These are phyloP conservation scores for Teleopsis dalmanni DNA, from an alignment of 1,140 invertebrate genomes.

Conservation along the genomic window DNA sequence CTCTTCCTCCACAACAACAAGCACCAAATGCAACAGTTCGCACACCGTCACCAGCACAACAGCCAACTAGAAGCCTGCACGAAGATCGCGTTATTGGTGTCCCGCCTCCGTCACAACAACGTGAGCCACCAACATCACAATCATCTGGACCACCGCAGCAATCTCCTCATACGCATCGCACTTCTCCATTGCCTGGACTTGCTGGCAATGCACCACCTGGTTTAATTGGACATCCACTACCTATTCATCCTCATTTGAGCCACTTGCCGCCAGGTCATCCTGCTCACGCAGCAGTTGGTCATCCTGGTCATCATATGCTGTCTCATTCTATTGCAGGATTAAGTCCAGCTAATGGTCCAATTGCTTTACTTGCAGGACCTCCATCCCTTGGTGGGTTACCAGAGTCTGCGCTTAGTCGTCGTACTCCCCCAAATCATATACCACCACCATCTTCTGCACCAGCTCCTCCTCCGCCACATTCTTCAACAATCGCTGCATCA, in stretches of 20 bases:
- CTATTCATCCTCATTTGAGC: conserved; percentile 38
- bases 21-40: conserved; percentile 42
- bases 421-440: conserved; percentile 35
- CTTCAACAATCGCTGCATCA: conserved; percentile 17
- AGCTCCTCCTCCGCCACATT: conserved; percentile 26
- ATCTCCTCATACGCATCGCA: conserved; percentile 35
- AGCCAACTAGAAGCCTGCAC: conserved; percentile 28
- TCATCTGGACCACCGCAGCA: conserved; percentile 26
- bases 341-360: conserved; percentile 31
- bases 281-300: conserved; percentile 34
- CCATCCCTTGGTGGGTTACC: conserved; percentile 33
- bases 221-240: conserved; percentile 36
- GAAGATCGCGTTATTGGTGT: conserved; percentile 33
- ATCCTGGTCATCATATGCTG: conserved; percentile 36
- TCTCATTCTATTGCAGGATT: conserved; percentile 35
- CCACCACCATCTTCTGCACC: conserved; percentile 31
- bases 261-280: conserved; percentile 40
- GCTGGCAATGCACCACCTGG: conserved; percentile 29
- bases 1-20: conserved; percentile 43
- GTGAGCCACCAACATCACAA: conserved; percentile 34
- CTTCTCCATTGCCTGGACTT: conserved; percentile 33
- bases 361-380: conserved; percentile 32
- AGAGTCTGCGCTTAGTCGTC: conserved; percentile 34
- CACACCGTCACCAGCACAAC: conserved; percentile 38
- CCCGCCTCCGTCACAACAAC: conserved; percentile 43